Base-by-base conservation (phyloP, 1,140 invertebrate species). In the Drosophila auraria region DNA sequence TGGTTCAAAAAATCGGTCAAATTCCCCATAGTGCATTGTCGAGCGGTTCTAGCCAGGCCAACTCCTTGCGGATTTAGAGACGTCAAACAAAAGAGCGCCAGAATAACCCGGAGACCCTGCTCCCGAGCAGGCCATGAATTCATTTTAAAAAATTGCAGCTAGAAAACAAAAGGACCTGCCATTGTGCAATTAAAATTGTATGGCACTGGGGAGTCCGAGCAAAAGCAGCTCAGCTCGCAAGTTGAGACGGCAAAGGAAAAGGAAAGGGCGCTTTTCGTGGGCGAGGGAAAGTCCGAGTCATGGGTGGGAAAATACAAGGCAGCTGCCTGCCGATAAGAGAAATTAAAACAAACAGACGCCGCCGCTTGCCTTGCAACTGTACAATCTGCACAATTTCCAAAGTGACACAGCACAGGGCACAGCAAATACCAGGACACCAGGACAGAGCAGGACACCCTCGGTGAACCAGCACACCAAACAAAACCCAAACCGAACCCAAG, bases 141-240 rank as follows among this genome's bases (percentile, higher is more conserved):
- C 68, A 77, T 80, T 86, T 80, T 77, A 84, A 90, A 86, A 84
- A 90, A 86, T 90, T 82, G 84, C 83, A 80, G 76, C 72, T 80
- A 60, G 75, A 73, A 82, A 86, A 90, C 82, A 90, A 90, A 90
- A 74, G 79, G 53, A 86, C 44, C 78, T 82, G 81, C 81, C 84
- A 89, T 89, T 89, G 84, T 89, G 86, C 84, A 89, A 89, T 89
- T 89, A 90, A 89, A 89, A 90, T 90, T 84, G 84, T 84, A 89
- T 84, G 86, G 78, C 84, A 76, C 66, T 81, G 75, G 81, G 86
- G 86, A 90, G 64, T 20, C 51, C 44, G 38, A 56, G 66, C 23
- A 60, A 25, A 49, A 40, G 58, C 49, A 57, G 57, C 38, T 17
- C 53, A 51, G 9, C 54, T 51, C 45, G 54, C 47, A 56, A 77